phyloP scores from a whole-genome alignment of 2,113 vertebrate genomes.

The Mormyrus iriodes region DNA sequence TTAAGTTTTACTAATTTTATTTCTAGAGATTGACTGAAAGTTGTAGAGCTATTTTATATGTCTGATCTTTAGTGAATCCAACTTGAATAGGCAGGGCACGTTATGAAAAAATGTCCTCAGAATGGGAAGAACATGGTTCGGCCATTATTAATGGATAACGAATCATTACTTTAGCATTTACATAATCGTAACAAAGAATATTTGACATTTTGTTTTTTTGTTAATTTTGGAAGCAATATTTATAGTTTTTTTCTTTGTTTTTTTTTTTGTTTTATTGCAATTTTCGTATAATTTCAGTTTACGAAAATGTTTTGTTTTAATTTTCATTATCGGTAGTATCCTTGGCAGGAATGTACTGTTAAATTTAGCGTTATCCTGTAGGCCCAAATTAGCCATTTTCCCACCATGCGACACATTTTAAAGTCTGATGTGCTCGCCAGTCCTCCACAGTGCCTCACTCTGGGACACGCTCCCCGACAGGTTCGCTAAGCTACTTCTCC shows the following conservation, averaged over 20 bases:
- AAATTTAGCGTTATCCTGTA: not conserved
- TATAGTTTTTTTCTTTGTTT: not conserved
- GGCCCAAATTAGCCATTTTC: not conserved
- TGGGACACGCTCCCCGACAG: slow-evolving; percentile 40
- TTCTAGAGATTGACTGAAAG: not conserved
- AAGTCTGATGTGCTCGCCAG: not conserved
- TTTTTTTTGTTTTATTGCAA: not conserved
- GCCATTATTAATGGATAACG: not conserved
- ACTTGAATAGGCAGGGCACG: not conserved
- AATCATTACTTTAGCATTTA: not conserved
- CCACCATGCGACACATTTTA: not conserved
- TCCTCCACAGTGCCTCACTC: not conserved
- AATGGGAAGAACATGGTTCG: not conserved
- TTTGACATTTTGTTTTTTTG: not conserved
- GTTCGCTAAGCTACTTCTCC: slow-evolving; percentile 89
- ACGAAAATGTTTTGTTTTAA: not conserved
- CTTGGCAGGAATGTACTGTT: not conserved
- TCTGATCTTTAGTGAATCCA: not conserved
- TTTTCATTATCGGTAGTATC: not conserved
- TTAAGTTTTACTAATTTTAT: not conserved
- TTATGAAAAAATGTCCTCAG: not conserved
- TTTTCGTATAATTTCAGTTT: not conserved
- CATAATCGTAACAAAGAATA: not conserved
- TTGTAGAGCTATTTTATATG: not conserved
- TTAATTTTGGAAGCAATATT: not conserved